A percentile compares a stretch with the other conserved stretches of the same genome.
These are phyloP conservation scores for Rhynchophorus ferrugineus DNA, from an alignment of 1,140 invertebrate species.

Conservation along the genomic window DNA sequence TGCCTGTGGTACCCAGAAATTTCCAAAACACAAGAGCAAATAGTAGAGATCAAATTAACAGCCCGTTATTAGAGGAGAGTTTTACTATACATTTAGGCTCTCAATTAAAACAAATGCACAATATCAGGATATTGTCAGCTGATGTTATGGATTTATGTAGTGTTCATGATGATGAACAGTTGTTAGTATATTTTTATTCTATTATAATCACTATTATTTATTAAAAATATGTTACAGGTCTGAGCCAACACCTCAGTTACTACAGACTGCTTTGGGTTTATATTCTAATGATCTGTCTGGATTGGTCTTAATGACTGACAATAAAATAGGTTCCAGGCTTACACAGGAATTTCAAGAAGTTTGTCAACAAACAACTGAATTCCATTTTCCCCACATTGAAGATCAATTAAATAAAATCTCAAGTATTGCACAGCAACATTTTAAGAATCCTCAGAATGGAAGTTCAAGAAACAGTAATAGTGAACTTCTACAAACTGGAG, in stretches of 20 bases:
- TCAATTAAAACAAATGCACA: constrained; percentile 98
- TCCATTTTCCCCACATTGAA: constrained; percentile 83
- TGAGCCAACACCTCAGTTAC: constrained; percentile 63
- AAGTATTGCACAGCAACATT: constrained; percentile 30
- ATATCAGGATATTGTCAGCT: constrained; percentile 82
- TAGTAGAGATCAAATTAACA: constrained; percentile 28
- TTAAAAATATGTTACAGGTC: constrained; percentile 37
- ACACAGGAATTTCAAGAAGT: constrained; percentile 59
- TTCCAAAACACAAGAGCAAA: constrained; percentile 1
- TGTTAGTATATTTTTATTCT: constrained; percentile 30
- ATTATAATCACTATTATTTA: neutral
- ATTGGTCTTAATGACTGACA: constrained; percentile 76
- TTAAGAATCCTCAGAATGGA: constrained; percentile 29
- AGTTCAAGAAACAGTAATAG: constrained; percentile 32
- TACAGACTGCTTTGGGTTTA: constrained; percentile 88
- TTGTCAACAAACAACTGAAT: constrained; percentile 67
- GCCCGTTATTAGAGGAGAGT: constrained; percentile 73
- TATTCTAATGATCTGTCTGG: constrained; percentile 89
- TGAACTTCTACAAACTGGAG: constrained; percentile 69
- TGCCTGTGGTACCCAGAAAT: constrained; percentile 28
- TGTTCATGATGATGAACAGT: constrained; percentile 50
- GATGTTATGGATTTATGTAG: constrained; percentile 82
- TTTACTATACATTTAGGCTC: constrained; percentile 96
- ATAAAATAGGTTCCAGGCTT: constrained; percentile 63
- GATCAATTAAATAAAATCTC: constrained; percentile 71